Conservation (phyloP, 2,113 vertebrate genomes). For the Silurus meridionalis region DNA sequence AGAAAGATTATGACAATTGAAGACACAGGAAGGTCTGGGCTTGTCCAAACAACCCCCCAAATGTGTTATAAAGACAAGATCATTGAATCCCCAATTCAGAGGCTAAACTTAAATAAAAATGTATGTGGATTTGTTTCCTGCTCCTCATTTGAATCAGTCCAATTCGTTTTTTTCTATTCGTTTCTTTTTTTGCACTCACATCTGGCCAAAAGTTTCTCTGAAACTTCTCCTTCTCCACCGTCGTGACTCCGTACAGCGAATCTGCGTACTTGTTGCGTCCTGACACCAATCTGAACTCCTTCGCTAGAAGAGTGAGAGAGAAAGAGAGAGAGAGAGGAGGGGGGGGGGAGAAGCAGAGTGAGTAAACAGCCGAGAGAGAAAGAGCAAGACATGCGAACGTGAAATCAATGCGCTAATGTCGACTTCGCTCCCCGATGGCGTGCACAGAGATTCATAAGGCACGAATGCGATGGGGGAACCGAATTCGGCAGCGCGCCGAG, state of each 20-base stretch:
- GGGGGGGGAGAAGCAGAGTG: neutral
- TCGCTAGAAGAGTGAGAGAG: constrained; percentile 57
- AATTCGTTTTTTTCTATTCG: too few relatives aligned
- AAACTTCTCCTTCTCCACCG: constrained; percentile 77
- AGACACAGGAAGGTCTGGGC: neutral
- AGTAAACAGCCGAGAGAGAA: constrained; percentile 39
- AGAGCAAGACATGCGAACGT: constrained; percentile 70
- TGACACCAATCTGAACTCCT: constrained; percentile 70
- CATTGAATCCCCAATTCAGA: neutral
- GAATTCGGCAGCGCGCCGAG: constrained; percentile 66
- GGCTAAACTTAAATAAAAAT: neutral
- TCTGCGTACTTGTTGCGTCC: constrained; percentile 68
- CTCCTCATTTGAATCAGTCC: too few relatives aligned
- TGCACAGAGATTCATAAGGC: constrained; percentile 69
- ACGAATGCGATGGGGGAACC: constrained; percentile 67
- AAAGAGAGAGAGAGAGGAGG: constrained; percentile 1
- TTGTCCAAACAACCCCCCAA: too few relatives aligned
- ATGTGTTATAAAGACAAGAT: too few relatives aligned
- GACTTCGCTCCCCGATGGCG: constrained; percentile 65
- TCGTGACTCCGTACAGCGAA: constrained; percentile 66
- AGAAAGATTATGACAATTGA: neutral
- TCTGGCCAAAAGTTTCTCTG: constrained; percentile 77
- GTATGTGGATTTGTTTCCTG: neutral
- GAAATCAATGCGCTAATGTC: constrained; percentile 80
- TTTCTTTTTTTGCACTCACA: constrained; percentile 63